Conservation (phyloP, 2,113 vertebrate genomes). For the Penelope pileata region DNA sequence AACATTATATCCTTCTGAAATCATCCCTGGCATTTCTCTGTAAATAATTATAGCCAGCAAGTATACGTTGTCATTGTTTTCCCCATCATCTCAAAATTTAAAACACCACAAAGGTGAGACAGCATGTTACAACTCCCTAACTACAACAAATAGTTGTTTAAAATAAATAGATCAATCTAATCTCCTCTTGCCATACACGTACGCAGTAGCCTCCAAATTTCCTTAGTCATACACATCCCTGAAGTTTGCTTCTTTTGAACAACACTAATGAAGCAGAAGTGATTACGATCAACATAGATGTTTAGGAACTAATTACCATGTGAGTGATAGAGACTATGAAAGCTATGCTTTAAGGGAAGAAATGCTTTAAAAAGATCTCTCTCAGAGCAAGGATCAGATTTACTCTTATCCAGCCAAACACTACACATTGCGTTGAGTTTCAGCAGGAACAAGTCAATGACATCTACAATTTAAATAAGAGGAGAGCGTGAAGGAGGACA, state of each 20-base stretch:
- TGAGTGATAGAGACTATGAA: background rate
- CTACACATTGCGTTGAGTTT: background rate
- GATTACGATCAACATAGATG: rapidly evolving
- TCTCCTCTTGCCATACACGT: background rate
- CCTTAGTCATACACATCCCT: background rate
- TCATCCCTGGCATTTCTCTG: background rate
- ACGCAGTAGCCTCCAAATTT: background rate
- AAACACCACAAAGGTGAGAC: background rate
- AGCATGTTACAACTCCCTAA: background rate
- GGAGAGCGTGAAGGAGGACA: background rate
- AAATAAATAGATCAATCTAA: background rate
- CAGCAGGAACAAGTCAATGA: background rate
- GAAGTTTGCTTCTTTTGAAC: background rate
- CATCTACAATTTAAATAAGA: background rate
- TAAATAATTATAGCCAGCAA: background rate
- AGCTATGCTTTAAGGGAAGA: background rate
- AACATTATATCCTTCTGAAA: background rate
- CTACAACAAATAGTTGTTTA: background rate
- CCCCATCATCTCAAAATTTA: background rate
- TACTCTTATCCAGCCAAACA: background rate
- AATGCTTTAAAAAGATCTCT: background rate
- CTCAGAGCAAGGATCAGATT: background rate
- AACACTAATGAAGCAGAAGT: background rate
- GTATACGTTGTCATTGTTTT: background rate
- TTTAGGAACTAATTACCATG: background rate